A percentile compares a stretch with the other conserved stretches of the same genome.
Evolutionary conservation across 2,888 invertebrate species (phyloP).

Genomic region (Drosophila helvetica): DNA sequence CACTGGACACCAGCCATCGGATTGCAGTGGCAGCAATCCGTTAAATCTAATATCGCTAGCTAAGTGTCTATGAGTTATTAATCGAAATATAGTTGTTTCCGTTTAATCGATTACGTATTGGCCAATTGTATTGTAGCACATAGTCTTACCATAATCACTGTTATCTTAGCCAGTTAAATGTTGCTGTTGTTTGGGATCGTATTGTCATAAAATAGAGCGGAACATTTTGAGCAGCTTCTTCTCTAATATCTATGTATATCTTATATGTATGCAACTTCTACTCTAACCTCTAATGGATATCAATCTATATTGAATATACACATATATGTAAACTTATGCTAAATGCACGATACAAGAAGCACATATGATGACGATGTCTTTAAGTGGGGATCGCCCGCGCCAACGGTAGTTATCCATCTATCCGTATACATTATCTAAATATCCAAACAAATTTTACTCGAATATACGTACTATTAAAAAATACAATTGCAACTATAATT

Average conservation of each 20-base stretch:
- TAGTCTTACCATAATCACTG: constrained; percentile 30
- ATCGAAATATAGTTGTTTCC: background rate
- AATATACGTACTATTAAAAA: constrained; percentile 7
- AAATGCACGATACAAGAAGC: constrained; percentile 67
- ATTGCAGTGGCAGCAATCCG: no score
- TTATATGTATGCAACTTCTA: constrained; percentile 45
- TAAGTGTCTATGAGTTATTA: no score
- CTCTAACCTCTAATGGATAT: background rate
- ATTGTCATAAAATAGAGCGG: constrained; percentile 50
- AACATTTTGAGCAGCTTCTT: constrained; percentile 23
- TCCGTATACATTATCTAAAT: background rate
- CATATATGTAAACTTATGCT: constrained; percentile 25
- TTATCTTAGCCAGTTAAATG: constrained; percentile 65
- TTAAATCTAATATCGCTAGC: no score
- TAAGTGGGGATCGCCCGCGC: constrained; percentile 22
- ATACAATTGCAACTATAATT: background rate
- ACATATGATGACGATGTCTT: constrained; percentile 58
- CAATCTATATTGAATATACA: constrained; percentile 14
- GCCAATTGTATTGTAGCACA: background rate
- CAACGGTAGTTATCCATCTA: constrained; percentile 32
- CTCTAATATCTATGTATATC: constrained; percentile 28
- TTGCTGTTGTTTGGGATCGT: constrained; percentile 78
- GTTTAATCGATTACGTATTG: constrained; percentile 1
- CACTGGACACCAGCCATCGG: no score
- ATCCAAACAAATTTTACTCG: constrained; percentile 20